Percentiles rank a stretch among this genome's conserved stretches.
These are phyloP conservation scores for Drosophila meridionalis DNA, from an alignment of 2,888 invertebrate species.

Conservation along the genomic window DNA sequence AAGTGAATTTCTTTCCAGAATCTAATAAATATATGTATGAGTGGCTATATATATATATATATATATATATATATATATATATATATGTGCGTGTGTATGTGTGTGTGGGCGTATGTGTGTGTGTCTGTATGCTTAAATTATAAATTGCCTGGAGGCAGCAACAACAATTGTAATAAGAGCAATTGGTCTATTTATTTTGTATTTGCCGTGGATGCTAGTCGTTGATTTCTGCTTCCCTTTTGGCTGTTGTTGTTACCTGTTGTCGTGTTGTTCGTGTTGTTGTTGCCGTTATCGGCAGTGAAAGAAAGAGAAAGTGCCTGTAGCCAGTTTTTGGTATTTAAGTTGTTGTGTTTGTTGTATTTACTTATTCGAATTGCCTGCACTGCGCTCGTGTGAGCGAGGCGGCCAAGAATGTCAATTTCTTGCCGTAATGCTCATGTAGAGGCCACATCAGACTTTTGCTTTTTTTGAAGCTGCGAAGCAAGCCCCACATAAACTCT, in stretches of 20 bases:
- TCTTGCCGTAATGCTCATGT: slow-evolving; percentile 66
- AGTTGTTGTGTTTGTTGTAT: slow-evolving; percentile 47
- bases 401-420: slow-evolving; percentile 82
- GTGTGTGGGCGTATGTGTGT: slow-evolving; percentile 22
- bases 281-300: slow-evolving; percentile 74
- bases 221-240: slow-evolving; percentile 73
- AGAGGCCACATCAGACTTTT: slow-evolving; percentile 72
- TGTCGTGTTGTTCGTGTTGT: slow-evolving; percentile 32
- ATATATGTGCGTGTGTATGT: slow-evolving; percentile 33
- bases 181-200: slow-evolving; percentile 73
- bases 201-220: slow-evolving; percentile 63
- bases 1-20: slow-evolving; percentile 35
- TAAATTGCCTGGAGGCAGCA: slow-evolving; percentile 66
- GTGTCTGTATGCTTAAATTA: slow-evolving; percentile 61
- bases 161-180: slow-evolving; percentile 38
- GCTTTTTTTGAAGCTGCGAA: slow-evolving; percentile 82
- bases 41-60: slow-evolving; percentile 8
- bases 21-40: slow-evolving; percentile 29
- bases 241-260: slow-evolving; percentile 39
- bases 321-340: slow-evolving; percentile 75
- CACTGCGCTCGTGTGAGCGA: slow-evolving; percentile 39
- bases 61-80: slow-evolving; percentile 8
- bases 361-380: slow-evolving; percentile 72
- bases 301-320: slow-evolving; percentile 83
- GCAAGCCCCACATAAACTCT: slow-evolving; percentile 62